Evolutionary conservation across 1,140 invertebrate species (phyloP).

Genomic region (Pseudomyrmex dendroicus): DNA sequence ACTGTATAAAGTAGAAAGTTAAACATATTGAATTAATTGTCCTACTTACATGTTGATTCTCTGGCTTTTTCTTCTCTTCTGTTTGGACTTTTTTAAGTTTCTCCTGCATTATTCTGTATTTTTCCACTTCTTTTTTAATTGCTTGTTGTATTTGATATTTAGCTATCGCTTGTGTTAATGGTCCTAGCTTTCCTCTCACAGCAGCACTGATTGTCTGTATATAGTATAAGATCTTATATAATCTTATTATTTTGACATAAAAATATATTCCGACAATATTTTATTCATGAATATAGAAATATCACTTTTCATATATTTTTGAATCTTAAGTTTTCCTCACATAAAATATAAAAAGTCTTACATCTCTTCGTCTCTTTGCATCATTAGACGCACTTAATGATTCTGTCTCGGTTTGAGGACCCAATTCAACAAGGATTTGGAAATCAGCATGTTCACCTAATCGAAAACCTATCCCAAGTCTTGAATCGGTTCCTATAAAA

Average conservation of each 20-base stretch:
- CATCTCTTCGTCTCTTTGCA: slow-evolving; percentile 76
- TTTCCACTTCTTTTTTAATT: slow-evolving; percentile 75
- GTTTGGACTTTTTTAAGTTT: background rate
- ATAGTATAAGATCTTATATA: background rate
- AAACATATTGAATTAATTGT: background rate
- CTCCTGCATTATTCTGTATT: slow-evolving; percentile 47
- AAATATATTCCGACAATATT: background rate
- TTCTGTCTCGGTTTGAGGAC: slow-evolving; percentile 90
- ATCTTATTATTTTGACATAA: background rate
- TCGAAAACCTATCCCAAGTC: slow-evolving; percentile 91
- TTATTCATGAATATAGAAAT: background rate
- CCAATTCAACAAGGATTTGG: slow-evolving; percentile 91
- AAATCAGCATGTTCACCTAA: slow-evolving; percentile 92
- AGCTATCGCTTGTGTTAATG: slow-evolving; percentile 80
- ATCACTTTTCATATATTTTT: background rate
- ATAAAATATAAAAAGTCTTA: background rate
- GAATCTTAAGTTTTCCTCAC: too few species aligned
- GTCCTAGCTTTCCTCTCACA: slow-evolving; percentile 80
- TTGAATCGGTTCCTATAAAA: slow-evolving; percentile 90
- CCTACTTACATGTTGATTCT: slow-evolving; percentile 39
- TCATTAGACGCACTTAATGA: slow-evolving; percentile 84
- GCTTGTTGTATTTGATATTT: slow-evolving; percentile 79
- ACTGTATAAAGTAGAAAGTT: background rate
- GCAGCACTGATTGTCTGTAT: slow-evolving; percentile 76
- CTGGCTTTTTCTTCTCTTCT: background rate